phyloP scores from a whole-genome alignment of 2,113 vertebrate species.

The Hystrix brachyura region DNA sequence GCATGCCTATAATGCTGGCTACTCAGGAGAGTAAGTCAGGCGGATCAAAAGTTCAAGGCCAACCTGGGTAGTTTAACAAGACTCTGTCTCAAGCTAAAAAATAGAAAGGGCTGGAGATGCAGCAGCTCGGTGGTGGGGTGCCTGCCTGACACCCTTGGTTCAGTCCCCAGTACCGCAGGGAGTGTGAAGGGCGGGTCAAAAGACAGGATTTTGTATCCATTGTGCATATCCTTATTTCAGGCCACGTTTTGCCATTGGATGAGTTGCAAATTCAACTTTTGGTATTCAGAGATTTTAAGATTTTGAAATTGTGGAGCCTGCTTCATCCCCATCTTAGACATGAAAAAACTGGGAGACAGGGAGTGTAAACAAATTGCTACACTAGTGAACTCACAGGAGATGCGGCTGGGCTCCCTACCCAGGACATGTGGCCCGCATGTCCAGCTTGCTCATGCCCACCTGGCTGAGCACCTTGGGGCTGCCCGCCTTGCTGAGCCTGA shows the following conservation, averaged over 20 bases:
- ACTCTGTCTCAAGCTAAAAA: background rate
- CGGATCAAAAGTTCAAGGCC: background rate
- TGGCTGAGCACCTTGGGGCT: too few species aligned
- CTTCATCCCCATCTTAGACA: background rate
- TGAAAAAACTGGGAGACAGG: background rate
- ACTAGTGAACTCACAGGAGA: background rate
- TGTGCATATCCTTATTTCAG: background rate
- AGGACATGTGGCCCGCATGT: background rate
- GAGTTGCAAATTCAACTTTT: background rate
- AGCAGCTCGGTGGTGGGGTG: background rate
- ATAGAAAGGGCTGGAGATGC: background rate
- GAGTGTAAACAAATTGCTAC: background rate
- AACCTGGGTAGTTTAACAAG: background rate
- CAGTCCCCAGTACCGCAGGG: background rate
- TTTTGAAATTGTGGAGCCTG: background rate
- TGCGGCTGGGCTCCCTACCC: too few species aligned
- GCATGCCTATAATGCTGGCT: background rate
- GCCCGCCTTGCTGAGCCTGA: background rate
- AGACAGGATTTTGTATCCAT: background rate
- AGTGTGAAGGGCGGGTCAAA: too few species aligned
- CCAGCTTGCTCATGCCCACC: fast-evolving
- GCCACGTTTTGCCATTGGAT: background rate
- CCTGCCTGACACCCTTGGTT: background rate
- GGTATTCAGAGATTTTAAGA: background rate
- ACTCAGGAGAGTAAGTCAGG: background rate